A percentile compares a stretch with the other conserved stretches of the same genome.
phyloP scores from a whole-genome alignment of 2,888 invertebrate genomes.

The Gastrophysa polygoni region DNA sequence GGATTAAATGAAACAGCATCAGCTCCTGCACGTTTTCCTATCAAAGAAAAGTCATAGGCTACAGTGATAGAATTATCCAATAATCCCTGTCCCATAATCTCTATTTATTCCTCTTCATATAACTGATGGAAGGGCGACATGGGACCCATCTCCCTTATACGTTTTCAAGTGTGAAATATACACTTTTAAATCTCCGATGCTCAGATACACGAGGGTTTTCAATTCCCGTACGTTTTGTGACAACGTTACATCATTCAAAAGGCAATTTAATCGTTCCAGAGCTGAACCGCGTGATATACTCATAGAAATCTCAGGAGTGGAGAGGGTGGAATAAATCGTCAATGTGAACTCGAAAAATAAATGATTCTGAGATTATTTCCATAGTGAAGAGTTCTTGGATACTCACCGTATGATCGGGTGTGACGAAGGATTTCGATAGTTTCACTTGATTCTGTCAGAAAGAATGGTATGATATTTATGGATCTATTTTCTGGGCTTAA shows the following conservation, averaged over 20 bases:
- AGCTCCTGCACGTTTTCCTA: too few species aligned
- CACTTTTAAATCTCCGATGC: constrained; percentile 37
- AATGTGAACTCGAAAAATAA: neutral
- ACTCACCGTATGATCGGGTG: too few species aligned
- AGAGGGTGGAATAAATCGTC: too few species aligned
- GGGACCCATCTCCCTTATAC: constrained; percentile 53
- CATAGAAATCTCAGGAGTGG: too few species aligned
- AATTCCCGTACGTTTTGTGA: neutral
- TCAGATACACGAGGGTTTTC: constrained; percentile 8
- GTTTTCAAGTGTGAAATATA: constrained; percentile 53
- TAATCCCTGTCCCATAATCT: constrained; percentile 53
- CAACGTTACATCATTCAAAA: neutral
- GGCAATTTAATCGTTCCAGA: constrained; percentile 4
- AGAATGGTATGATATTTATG: too few species aligned
- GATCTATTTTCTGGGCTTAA: too few species aligned
- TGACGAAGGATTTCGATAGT: too few species aligned
- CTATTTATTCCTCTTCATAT: constrained; percentile 54
- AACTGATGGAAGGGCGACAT: constrained; percentile 52
- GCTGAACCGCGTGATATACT: neutral
- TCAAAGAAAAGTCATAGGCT: too few species aligned
- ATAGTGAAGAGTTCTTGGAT: too few species aligned
- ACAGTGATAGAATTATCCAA: constrained; percentile 53
- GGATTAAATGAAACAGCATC: too few species aligned
- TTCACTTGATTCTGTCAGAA: too few species aligned
- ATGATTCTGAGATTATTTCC: too few species aligned